Evolutionary conservation across 2,113 vertebrate genomes (phyloP), one percentile per base, ranked within the genome.

Genomic region (Telmatochromis sp.): DNA sequence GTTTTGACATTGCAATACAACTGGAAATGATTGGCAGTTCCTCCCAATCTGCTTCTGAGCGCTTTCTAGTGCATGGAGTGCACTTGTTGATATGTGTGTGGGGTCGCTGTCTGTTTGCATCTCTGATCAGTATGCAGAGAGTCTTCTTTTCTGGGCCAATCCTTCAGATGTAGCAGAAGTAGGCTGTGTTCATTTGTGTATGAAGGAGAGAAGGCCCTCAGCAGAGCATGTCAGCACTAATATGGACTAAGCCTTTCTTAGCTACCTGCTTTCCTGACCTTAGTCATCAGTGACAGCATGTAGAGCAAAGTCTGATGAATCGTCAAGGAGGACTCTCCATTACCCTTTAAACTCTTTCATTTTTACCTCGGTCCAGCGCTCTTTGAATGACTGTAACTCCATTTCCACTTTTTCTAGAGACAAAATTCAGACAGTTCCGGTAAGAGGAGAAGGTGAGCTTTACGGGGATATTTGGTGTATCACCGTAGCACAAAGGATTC

Each of bases 91-190:
- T 47, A 51, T 80, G 19, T 26, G 53, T 82, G 53, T 51, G 23
- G 23, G 21, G 31, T 80, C 12, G 11, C 13, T 45, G 53, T 65
- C 55, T 87, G 35, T 87, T 82, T 82, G 35, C 84, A 65, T 84
- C 53, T 78, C 55, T 73, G 87, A 86, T 85, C 47, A 71, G 40
- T 65, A 60, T 89, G 81, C 71, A 57, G 37, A 71, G 89, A 89
- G 58, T 53, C 85, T 91, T 93, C 81, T 63, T 93, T 92, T 94
- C 86, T 91, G 90, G 88, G 92, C 58, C 92, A 87, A 12, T 87
- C 23, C 81, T 73, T 90, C 28, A 81, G 33, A 83, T 73, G 86
- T 68, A 55, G 47, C 73, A 88, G 89, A 82, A 82, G 60, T 71
- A 60, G 80, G 3, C 71, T 83, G 63, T 47, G 33, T 83, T 86